Evolutionary conservation across 2,888 invertebrate species (phyloP).

Genomic region (Rhingia campestris): DNA sequence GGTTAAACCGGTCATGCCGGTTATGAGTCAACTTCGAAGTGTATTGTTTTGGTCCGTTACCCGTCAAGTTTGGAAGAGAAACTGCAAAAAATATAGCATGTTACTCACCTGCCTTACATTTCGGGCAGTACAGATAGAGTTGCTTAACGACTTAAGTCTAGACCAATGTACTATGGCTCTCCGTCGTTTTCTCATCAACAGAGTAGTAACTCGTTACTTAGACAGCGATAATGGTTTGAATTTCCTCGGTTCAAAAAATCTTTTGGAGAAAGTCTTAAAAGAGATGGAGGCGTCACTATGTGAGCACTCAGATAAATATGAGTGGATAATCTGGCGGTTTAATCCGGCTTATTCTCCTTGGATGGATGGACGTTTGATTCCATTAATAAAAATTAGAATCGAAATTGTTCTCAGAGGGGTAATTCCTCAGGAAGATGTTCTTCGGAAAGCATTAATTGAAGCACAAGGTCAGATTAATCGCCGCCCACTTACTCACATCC

Average conservation of each 20-base stretch:
- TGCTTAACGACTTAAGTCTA: slow-evolving; percentile 16
- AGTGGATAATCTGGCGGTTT: slow-evolving; percentile 1
- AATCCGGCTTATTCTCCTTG: slow-evolving; percentile 4
- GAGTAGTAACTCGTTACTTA: too few relatives aligned
- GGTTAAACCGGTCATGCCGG: too few relatives aligned
- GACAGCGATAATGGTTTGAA: slow-evolving; percentile 32
- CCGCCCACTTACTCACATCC: slow-evolving; percentile 5
- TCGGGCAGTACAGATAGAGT: slow-evolving; percentile 26
- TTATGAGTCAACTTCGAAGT: too few relatives aligned
- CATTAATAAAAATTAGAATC: neutral
- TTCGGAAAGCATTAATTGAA: slow-evolving; percentile 9
- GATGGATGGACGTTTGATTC: slow-evolving; percentile 1
- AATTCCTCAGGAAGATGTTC: slow-evolving; percentile 23
- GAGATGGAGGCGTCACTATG: neutral
- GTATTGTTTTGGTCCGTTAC: too few relatives aligned
- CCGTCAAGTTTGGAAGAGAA: too few relatives aligned
- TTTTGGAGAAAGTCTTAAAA: neutral
- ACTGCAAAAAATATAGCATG: slow-evolving; percentile 25
- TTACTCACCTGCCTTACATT: slow-evolving; percentile 34
- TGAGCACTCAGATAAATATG: neutral
- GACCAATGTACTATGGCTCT: too few relatives aligned
- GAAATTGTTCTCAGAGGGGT: slow-evolving; percentile 10
- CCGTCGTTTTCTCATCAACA: too few relatives aligned
- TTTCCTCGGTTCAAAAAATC: slow-evolving; percentile 11
- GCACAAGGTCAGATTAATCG: slow-evolving; percentile 19